Percentiles rank a stretch among this genome's conserved stretches.
phyloP scores from a whole-genome alignment of 2,888 invertebrate genomes.

The Eledone cirrhosa region DNA sequence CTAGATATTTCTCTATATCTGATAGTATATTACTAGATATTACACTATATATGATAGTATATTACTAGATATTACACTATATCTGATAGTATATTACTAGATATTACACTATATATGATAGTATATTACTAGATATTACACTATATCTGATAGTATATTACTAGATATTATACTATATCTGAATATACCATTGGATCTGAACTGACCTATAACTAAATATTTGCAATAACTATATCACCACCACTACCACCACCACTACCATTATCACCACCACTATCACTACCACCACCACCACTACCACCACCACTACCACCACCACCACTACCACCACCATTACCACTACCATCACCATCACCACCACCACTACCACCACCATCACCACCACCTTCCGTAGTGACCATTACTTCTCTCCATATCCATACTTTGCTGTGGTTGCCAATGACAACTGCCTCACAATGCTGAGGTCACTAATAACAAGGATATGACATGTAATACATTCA shows the following conservation, averaged over 20 bases:
- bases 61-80: too few relatives aligned
- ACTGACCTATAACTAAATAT: background rate
- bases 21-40: too few relatives aligned
- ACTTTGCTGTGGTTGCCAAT: too few relatives aligned
- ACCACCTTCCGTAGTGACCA: background rate
- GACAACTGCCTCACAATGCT: background rate
- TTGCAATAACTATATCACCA: background rate
- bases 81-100: too few relatives aligned
- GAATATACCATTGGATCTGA: background rate
- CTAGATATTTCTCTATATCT: too few relatives aligned
- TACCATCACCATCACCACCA: background rate
- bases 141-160: too few relatives aligned
- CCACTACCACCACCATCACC: background rate
- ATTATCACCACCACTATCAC: background rate
- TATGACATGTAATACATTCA: background rate
- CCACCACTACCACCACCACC: background rate
- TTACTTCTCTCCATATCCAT: too few relatives aligned
- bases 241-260: background rate
- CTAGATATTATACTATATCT: too few relatives aligned
- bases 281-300: background rate
- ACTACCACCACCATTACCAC: background rate
- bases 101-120: too few relatives aligned
- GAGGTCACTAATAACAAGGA: too few relatives aligned
- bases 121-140: too few relatives aligned
- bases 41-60: too few relatives aligned